Base-by-base conservation (phyloP, 2,888 invertebrate species). In the Mythimna ferrago region DNA sequence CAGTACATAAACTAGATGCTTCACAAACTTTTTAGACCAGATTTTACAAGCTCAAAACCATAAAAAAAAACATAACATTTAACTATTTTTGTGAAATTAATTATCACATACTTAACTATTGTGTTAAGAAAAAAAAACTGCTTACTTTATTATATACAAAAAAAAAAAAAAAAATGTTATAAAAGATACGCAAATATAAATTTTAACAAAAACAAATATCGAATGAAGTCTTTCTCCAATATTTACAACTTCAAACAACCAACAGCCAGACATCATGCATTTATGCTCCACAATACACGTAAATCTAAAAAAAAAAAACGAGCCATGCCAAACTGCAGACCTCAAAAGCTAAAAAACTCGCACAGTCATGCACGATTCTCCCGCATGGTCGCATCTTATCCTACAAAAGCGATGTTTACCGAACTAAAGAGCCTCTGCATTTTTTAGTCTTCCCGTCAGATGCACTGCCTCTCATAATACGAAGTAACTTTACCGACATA, bases 371-470 rank as follows among this genome's bases (percentile, higher is more conserved):
- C 66, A 60, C 60, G 63, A 78, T 54, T 67, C 80, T 67, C 80
- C 83, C 81, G 79, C 83, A 81, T 78, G 83, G 87, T 80, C 89
- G 88, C 88, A 88, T 89, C 89, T 87, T 87, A 83, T 80, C 88
- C 72, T 88, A 94, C 93, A 93, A 94, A 94, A 93, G 93, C 88
- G 83, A 87, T 94, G 94, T 94, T 94, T 94, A 92, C 93, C 89
- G 91, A 89, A 90, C 93, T 93, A 94, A 95, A 94, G 92, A 94
- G 95, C 90, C 91, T 93, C 90, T 95, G 94, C 93, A 95, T 95
- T 94, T 95, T 95, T 94, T 93, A 95, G 89, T 89, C 44, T 74
- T 73, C 78, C 76, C 66, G 83, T 79, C 88, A 86, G 85, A 81
- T 83, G 86, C 85, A 85, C 67, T 71, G 80, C 80, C 80, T 86